Conservation (phyloP, 2,888 invertebrate species). For the Formica aserva region DNA sequence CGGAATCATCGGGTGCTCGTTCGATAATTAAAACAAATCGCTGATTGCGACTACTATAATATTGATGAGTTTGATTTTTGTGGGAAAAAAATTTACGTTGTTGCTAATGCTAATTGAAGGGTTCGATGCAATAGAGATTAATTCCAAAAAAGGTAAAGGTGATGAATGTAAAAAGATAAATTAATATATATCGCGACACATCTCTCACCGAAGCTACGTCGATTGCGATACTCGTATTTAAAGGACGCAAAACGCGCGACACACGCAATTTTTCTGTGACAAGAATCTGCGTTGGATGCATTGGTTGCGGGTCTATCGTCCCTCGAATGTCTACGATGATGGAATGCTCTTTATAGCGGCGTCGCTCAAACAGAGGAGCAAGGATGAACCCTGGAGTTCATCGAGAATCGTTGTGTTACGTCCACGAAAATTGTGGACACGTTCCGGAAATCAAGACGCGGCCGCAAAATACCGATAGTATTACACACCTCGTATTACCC, state of each 20-base stretch:
- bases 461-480: conserved; percentile 53
- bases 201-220: not conserved
- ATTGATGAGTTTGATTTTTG: conserved; percentile 18
- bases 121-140: not conserved
- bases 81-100: not conserved
- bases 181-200: not conserved
- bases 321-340: conserved; percentile 5
- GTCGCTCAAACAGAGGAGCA: not conserved
- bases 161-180: not conserved
- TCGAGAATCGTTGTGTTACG: conserved; percentile 38
- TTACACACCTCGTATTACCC: conserved; percentile 42
- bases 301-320: conserved; percentile 15
- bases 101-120: conserved; percentile 14
- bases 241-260: not conserved
- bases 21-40: conserved; percentile 33
- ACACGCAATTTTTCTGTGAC: not conserved
- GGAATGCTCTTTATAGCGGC: conserved; percentile 44
- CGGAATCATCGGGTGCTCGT: not conserved
- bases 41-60: conserved; percentile 1
- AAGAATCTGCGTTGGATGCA: not conserved
- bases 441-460: conserved; percentile 51
- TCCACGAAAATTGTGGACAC: conserved; percentile 51
- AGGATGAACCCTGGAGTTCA: conserved; percentile 32
- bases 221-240: not conserved
- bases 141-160: not conserved